Base-by-base conservation (phyloP, 2,888 invertebrate species). In the Halictus ligatus region DNA sequence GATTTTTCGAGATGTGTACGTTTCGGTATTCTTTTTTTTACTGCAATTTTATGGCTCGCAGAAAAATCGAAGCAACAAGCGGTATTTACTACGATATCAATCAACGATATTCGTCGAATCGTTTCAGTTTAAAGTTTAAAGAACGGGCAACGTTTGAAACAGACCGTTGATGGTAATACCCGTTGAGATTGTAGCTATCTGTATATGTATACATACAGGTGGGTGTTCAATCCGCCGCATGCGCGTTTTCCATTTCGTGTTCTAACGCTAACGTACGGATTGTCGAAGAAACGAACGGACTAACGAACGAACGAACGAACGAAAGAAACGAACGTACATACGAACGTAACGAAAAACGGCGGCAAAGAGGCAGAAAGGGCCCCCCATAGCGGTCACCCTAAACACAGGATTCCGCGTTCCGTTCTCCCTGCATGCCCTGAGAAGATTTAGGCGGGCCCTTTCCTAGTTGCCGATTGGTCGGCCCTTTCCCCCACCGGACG, bases 401-500 rank as follows among this genome's bases (percentile, higher is more conserved):
- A 81, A 84, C 67, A 86, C 86, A 83, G 86, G 76, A 86, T 86
- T 87, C 86, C 86, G 87, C 86, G 83, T 80, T 80, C 78, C 83
- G 83, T 83, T 80, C 86, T 80, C 83, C 83, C 78, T 79, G 50
- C 75, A 58, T 60, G 80, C 81, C 75, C 79, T 85, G 79, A 85
- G 81, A 87, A 84, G 85, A 86, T 88, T 94, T 92, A 90, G 88
- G 93, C 93, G 93, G 93, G 92, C 92, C 92, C 87, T 89, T 85
- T 64, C 78, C 48, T 77, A 64, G 8, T 8, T 40, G 21, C 43
- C 29, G 58, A 94, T 94, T 94, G 94, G 94, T 80, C 72, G 83
- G 72, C 88, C 85, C 87, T 88, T 84, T 69, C 71, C 91, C 94
- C 92, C 88, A 88, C 92, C 81, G 4, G 0, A 0, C 7, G 12